Evolutionary conservation across 2,888 invertebrate species (phyloP).

Genomic region (Chalcosyrphus nemorum): DNA sequence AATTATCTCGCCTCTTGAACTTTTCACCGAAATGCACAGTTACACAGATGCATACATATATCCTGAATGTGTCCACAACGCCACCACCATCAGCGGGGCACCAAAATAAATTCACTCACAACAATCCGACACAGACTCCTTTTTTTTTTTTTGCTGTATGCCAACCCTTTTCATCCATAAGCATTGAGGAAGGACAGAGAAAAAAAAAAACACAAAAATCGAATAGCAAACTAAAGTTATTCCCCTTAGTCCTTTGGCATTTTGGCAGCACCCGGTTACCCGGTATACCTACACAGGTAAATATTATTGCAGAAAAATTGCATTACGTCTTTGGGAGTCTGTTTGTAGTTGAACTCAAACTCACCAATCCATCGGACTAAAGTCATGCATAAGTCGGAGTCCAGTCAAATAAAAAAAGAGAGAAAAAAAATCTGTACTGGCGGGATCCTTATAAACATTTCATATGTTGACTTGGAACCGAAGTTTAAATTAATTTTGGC

Average conservation of each 20-base stretch:
- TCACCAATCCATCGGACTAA: slow-evolving; percentile 13
- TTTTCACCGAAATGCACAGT: slow-evolving; percentile 42
- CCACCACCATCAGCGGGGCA: slow-evolving; percentile 12
- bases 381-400: slow-evolving; percentile 14
- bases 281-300: slow-evolving; percentile 52
- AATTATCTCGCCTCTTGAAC: slow-evolving; percentile 58
- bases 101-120: slow-evolving; percentile 18
- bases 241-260: slow-evolving; percentile 11
- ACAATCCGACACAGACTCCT: background rate
- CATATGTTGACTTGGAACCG: slow-evolving; percentile 74
- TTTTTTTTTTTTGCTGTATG: no score
- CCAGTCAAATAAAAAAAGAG: background rate
- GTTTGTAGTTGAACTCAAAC: background rate
- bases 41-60: slow-evolving; percentile 20
- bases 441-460: slow-evolving; percentile 59
- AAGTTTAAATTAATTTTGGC: slow-evolving; percentile 76
- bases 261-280: slow-evolving; percentile 17
- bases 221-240: slow-evolving; percentile 10
- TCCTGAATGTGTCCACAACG: slow-evolving; percentile 11
- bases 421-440: slow-evolving; percentile 16
- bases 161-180: no score
- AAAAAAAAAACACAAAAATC: slow-evolving; percentile 7
- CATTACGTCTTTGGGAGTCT: slow-evolving; percentile 19
- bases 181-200: no score
- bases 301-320: slow-evolving; percentile 45